A percentile compares a stretch with the other conserved stretches of the same genome.
Conservation (phyloP, 2,797 vertebrate genomes). For the Neoniphon sammara region DNA sequence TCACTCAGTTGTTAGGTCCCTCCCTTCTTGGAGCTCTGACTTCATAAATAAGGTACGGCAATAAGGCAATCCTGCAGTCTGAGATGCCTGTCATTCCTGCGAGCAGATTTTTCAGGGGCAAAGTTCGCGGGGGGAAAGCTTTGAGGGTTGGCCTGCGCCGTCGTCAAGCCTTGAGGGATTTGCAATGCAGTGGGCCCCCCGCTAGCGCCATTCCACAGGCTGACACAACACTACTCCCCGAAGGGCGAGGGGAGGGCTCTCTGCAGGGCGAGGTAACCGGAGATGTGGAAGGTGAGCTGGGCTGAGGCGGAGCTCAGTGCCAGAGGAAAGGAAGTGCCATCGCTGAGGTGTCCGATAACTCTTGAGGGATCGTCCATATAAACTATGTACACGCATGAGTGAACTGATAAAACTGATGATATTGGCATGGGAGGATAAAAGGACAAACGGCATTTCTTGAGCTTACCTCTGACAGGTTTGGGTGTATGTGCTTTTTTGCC, state of each 20-base stretch:
- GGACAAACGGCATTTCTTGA: not conserved
- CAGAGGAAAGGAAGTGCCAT: constrained; percentile 79
- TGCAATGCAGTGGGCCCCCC: constrained; percentile 15
- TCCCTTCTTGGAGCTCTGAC: constrained; percentile 74
- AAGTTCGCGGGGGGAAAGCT: constrained; percentile 83
- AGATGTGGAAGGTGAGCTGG: constrained; percentile 77
- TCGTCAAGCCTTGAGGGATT: constrained; percentile 53
- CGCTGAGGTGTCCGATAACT: constrained; percentile 67
- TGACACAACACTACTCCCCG: constrained; percentile 63
- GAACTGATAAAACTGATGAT: constrained; percentile 6
- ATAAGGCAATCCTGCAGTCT: constrained; percentile 76
- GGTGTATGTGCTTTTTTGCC: not conserved
- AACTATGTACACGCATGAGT: constrained; percentile 37
- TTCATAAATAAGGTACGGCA: constrained; percentile 81
- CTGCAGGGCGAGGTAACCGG: constrained; percentile 67
- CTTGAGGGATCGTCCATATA: constrained; percentile 37
- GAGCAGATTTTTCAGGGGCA: constrained; percentile 79
- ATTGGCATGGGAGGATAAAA: not conserved
- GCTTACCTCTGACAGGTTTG: not conserved
- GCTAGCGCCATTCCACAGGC: constrained; percentile 51
- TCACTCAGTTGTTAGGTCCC: constrained; percentile 64
- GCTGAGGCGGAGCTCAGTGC: constrained; percentile 65
- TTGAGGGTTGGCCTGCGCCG: constrained; percentile 70
- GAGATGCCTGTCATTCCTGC: constrained; percentile 90
- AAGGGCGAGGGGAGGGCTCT: constrained; percentile 56